Conservation (phyloP, 2,888 invertebrate genomes). For the Cryptocephalus moraei region DNA sequence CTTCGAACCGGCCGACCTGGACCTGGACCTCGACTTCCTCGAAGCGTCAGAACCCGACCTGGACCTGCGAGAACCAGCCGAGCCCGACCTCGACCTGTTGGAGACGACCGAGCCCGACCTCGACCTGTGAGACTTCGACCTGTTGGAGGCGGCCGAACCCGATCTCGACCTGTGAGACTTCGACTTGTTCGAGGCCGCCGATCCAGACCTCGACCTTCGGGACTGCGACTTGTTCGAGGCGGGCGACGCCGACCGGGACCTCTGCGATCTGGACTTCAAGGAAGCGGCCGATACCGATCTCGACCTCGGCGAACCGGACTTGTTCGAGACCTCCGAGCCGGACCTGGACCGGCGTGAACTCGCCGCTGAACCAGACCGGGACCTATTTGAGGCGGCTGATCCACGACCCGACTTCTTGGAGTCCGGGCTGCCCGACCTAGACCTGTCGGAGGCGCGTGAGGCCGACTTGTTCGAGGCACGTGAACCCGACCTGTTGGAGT, state of each 20-base stretch:
- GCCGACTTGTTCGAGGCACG: conserved; percentile 13
- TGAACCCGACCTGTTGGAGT: conserved; percentile 22
- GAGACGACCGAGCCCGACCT: conserved; percentile 12
- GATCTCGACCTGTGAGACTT: conserved; percentile 15
- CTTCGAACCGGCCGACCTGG: conserved; percentile 14
- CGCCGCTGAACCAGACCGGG: conserved; percentile 11
- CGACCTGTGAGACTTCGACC: conserved; percentile 4
- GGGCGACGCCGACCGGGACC: conserved; percentile 12
- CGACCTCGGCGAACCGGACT: conserved; percentile 19
- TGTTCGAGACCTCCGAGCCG: conserved; percentile 7
- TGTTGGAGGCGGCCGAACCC: conserved; percentile 13
- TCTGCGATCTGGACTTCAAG: conserved; percentile 14
- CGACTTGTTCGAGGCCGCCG: conserved; percentile 15
- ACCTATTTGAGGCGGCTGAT: conserved; percentile 15
- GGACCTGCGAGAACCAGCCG: conserved; percentile 11
- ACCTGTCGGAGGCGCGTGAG: conserved; percentile 9
- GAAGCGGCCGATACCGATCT: conserved; percentile 13
- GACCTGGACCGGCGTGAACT: conserved; percentile 9
- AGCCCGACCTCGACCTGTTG: conserved; percentile 16
- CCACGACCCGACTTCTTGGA: conserved; percentile 5
- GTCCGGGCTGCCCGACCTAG: conserved; percentile 19
- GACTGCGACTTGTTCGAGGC: conserved; percentile 5
- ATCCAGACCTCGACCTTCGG: conserved; percentile 17
- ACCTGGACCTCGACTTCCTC: conserved; percentile 15
- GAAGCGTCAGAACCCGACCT: conserved; percentile 10